These are phyloP conservation scores for Coracias cyanogaster DNA, from an alignment of 2,797 vertebrate genomes.

Conservation along the genomic window DNA sequence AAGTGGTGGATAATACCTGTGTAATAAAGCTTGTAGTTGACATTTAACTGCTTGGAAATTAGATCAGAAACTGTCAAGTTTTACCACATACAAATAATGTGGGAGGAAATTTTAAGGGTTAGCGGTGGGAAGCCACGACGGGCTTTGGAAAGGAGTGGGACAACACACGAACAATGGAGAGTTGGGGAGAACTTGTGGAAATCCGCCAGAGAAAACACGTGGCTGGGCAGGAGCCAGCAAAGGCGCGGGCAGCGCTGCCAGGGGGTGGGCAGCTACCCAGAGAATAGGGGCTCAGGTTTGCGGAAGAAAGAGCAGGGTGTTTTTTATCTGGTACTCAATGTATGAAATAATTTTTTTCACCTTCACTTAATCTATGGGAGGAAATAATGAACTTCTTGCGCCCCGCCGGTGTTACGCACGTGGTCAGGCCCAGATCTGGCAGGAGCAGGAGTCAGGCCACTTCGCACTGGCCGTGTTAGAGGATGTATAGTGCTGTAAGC, in stretches of 20 bases:
- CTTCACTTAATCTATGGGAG: neutral
- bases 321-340: neutral
- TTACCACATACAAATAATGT: neutral
- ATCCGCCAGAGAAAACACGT: neutral
- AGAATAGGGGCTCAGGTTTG: neutral
- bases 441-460: neutral
- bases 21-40: neutral
- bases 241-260: neutral
- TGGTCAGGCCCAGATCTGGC: neutral
- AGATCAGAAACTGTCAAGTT: neutral
- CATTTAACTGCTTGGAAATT: neutral
- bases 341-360: neutral
- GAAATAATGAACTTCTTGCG: neutral
- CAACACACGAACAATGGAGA: neutral
- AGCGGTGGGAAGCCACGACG: neutral
- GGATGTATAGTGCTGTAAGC: neutral
- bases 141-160: neutral
- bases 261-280: neutral
- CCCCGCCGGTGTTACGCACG: fast-evolving
- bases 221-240: neutral
- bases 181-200: neutral
- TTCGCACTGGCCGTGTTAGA: neutral
- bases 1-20: neutral
- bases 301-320: neutral
- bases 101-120: neutral